Evolutionary conservation across 1,140 invertebrate genomes (phyloP).

Genomic region (Drosophila parabipectinata): DNA sequence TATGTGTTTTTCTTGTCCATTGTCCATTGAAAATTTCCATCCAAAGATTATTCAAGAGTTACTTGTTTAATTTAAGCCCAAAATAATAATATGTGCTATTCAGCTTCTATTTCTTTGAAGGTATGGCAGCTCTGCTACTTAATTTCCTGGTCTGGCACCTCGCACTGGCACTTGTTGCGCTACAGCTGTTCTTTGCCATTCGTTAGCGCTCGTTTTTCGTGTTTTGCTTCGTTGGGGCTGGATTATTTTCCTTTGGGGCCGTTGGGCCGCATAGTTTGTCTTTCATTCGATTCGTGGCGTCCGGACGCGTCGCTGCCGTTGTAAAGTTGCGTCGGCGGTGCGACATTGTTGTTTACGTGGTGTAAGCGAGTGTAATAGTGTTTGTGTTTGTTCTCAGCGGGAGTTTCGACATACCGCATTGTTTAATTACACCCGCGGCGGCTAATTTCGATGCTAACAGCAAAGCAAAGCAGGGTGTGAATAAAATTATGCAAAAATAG

Average conservation of each 20-base stretch:
- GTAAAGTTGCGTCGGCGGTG: slow-evolving; percentile 33
- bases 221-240: background rate
- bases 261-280: background rate
- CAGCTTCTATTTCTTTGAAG: too few relatives aligned
- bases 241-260: background rate
- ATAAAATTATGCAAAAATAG: slow-evolving; percentile 40
- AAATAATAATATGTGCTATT: too few relatives aligned
- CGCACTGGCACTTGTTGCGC: background rate
- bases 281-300: slow-evolving; percentile 3
- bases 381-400: slow-evolving; percentile 31
- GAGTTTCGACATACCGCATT: slow-evolving; percentile 50
- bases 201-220: background rate
- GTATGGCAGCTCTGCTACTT: background rate
- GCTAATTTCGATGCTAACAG: slow-evolving; percentile 38
- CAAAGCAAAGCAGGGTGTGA: slow-evolving; percentile 34
- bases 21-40: too few relatives aligned
- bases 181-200: background rate
- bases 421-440: slow-evolving; percentile 39
- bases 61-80: too few relatives aligned
- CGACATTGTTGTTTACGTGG: slow-evolving; percentile 37
- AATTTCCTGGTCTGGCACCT: background rate
- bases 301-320: slow-evolving; percentile 5
- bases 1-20: too few relatives aligned
- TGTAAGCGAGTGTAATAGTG: slow-evolving; percentile 16
- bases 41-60: too few relatives aligned